These are phyloP conservation scores for Semotilus atromaculatus DNA, from an alignment of 2,797 vertebrate genomes.

Conservation along the genomic window DNA sequence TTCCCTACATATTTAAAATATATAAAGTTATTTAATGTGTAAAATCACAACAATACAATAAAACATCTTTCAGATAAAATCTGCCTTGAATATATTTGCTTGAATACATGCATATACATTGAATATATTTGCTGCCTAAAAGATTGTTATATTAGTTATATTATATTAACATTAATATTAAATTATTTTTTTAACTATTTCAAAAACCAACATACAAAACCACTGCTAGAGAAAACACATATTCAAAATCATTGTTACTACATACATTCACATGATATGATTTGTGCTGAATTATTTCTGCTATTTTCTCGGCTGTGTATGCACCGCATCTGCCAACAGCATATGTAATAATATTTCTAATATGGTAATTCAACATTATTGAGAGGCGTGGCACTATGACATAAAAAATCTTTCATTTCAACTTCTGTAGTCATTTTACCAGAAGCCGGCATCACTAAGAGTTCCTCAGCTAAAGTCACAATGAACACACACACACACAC, in stretches of 20 bases:
- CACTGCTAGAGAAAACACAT: not conserved
- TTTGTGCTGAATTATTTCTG: not conserved
- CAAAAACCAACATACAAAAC: not conserved
- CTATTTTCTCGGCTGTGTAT: not conserved
- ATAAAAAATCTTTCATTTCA: slow-evolving; percentile 6
- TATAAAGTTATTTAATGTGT: no score
- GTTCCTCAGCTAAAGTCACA: slow-evolving; percentile 8
- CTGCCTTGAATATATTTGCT: not conserved
- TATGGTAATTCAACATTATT: not conserved
- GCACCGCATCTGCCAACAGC: not conserved
- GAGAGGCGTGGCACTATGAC: not conserved
- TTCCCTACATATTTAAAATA: not conserved
- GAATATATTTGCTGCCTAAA: not conserved
- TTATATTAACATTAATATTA: no score
- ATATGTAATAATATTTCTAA: not conserved
- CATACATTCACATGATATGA: not conserved
- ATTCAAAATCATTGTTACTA: not conserved
- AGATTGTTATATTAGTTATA: no score
- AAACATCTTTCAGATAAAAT: not conserved
- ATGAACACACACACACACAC: slow-evolving; percentile 64
- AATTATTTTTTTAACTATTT: not conserved
- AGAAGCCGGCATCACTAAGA: slow-evolving; percentile 7
- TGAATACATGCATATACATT: not conserved
- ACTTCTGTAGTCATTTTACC: slow-evolving; percentile 3
- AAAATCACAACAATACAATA: not conserved